Evolutionary conservation across 2,888 invertebrate species (phyloP), one percentile per base, ranked within the genome.

Genomic region (Leptarthrus brevirostris): DNA sequence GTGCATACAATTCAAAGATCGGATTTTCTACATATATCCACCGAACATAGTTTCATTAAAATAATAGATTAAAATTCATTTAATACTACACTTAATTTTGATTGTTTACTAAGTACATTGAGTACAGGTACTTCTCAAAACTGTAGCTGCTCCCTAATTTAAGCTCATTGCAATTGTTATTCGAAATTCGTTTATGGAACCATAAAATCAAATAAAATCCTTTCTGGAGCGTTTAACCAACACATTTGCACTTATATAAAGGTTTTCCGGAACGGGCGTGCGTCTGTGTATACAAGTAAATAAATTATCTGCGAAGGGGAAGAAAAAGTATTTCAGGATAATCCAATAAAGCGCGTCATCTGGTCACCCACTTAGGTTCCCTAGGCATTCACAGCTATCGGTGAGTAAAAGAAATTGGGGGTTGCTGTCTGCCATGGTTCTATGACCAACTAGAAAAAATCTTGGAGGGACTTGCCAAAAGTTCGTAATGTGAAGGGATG

Each of bases 301-400:
- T 80, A 80, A 79, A 80, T 79, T 79, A 79, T 79, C 80, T 79
- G 79, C 75, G 78, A 79, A 78, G 78, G 77, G 78, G 76, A 78
- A 77, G 77, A 76, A 73, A 76, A 77, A 69, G 74, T 73, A 77
- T 74, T 47, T 75, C 52, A 49, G 76, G 73, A 78, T 78, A 79
- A 80, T 79, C 79, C 80, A 79, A 81, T 80, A 80, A 79, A 79
- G 79, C 77, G 82, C 80, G 84, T 80, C 84, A 84, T 84, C 84
- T 84, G 82, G 81, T 80, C 80, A 81, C 81, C 83, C 84, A 84
- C 84, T 84, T 84, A 83, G 82, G 79, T 79, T 79, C 49, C 66
- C 49, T 49, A 49, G 66, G 26, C 24, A 26, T 66, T 66, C 47
- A 18, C 49, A 49, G 66, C 66, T 66, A 47, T 49, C 66, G 66